Evolutionary conservation across 2,888 invertebrate species (phyloP).

Genomic region (Byasa hedistus): DNA sequence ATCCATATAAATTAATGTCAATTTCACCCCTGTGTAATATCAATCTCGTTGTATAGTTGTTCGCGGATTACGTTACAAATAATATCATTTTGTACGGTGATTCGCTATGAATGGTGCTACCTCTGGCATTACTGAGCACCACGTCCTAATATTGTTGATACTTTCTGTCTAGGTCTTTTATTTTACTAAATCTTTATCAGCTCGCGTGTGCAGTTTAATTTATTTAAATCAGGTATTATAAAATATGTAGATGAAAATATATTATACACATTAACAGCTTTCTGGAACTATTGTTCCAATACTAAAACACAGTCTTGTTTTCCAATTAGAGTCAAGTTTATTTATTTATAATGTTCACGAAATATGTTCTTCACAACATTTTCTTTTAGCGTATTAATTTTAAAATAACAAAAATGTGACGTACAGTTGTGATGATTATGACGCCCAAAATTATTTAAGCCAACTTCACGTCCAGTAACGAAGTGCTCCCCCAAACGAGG

Average conservation of each 20-base stretch:
- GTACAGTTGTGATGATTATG: neutral
- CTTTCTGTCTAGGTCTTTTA: conserved; percentile 23
- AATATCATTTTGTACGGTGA: conserved; percentile 80
- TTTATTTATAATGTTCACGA: too few species aligned
- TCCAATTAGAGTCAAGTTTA: too few species aligned
- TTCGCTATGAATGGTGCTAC: conserved; percentile 77
- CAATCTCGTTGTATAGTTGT: conserved; percentile 73
- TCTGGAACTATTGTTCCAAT: too few species aligned
- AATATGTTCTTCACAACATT: too few species aligned
- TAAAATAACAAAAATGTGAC: too few species aligned
- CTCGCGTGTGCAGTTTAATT: too few species aligned
- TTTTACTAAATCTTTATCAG: neutral
- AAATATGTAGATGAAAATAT: too few species aligned
- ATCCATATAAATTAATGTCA: conserved; percentile 80
- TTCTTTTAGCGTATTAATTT: too few species aligned
- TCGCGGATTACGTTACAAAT: conserved; percentile 80
- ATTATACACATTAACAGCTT: too few species aligned
- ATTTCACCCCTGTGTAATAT: conserved; percentile 77
- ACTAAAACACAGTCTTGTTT: too few species aligned
- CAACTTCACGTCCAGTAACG: conserved; percentile 51
- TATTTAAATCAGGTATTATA: too few species aligned
- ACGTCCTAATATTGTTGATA: conserved; percentile 45
- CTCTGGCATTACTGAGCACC: conserved; percentile 44
- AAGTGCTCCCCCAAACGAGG: conserved; percentile 63
- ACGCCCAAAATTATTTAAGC: conserved; percentile 43